A percentile compares a stretch with the other conserved stretches of the same genome.
Conservation (phyloP, 2,113 vertebrate genomes). For the Otocyon megalotis region DNA sequence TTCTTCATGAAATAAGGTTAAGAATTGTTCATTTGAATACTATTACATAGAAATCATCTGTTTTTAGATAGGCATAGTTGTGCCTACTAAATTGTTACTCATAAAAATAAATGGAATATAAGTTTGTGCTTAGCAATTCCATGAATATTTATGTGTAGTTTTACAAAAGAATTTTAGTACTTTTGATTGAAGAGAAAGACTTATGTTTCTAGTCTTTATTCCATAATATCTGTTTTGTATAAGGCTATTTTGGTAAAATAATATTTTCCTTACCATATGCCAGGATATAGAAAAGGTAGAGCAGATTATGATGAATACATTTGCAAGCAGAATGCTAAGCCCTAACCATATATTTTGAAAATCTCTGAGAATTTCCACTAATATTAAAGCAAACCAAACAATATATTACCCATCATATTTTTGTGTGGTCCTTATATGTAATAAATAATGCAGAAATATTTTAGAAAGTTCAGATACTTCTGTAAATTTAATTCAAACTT, state of each 20-base stretch:
- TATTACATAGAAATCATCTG: background rate
- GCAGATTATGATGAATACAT: background rate
- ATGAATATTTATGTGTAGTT: background rate
- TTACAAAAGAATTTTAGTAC: background rate
- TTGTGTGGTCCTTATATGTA: background rate
- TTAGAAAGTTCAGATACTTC: background rate
- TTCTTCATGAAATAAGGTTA: background rate
- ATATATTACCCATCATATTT: background rate
- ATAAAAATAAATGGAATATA: conserved; percentile 31
- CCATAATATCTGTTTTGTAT: background rate
- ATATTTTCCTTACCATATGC: background rate
- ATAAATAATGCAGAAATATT: background rate
- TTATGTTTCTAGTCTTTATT: background rate
- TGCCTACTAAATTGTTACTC: background rate
- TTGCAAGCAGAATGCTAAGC: background rate
- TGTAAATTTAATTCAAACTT: background rate
- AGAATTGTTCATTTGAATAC: background rate
- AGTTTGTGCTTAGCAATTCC: background rate
- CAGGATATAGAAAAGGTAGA: background rate
- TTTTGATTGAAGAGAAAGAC: background rate
- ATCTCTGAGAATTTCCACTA: background rate
- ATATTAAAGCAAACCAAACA: background rate
- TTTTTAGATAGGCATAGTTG: background rate
- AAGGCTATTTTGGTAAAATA: conserved; percentile 3
- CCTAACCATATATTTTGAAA: background rate